These are phyloP conservation scores for Dinoponera quadriceps DNA, from an alignment of 1,140 invertebrate genomes.

Conservation along the genomic window DNA sequence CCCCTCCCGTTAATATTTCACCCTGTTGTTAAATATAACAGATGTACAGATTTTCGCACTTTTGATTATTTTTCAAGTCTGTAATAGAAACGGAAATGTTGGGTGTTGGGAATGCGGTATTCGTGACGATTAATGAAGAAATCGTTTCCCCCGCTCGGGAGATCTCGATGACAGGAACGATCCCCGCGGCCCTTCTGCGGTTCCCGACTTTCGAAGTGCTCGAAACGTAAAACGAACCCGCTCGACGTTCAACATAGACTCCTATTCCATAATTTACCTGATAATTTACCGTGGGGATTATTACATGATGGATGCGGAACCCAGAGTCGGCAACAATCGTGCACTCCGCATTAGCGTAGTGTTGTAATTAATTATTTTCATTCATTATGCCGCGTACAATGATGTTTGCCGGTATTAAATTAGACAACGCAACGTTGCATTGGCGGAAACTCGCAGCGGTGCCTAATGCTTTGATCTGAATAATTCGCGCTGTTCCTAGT, in stretches of 20 bases:
- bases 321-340: conserved; percentile 24
- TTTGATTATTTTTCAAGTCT: too few relatives aligned
- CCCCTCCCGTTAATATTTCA: too few relatives aligned
- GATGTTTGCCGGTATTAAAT: conserved; percentile 51
- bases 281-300: conserved; percentile 40
- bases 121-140: conserved; percentile 27
- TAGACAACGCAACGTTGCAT: conserved; percentile 31
- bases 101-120: background rate
- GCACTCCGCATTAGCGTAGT: conserved; percentile 23
- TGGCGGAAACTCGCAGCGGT: conserved; percentile 1
- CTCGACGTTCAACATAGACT: background rate
- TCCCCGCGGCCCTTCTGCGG: background rate
- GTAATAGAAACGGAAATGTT: too few relatives aligned
- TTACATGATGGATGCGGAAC: conserved; percentile 30
- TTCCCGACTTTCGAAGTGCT: conserved; percentile 13
- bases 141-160: background rate
- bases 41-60: too few relatives aligned
- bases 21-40: too few relatives aligned
- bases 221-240: conserved; percentile 16
- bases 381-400: conserved; percentile 43
- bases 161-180: conserved; percentile 2
- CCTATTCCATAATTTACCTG: conserved; percentile 38
- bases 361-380: conserved; percentile 55
- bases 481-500: conserved; percentile 29
- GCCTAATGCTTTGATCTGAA: conserved; percentile 40